phyloP scores from a whole-genome alignment of 1,140 invertebrate genomes.

The Lethocerus indicus region DNA sequence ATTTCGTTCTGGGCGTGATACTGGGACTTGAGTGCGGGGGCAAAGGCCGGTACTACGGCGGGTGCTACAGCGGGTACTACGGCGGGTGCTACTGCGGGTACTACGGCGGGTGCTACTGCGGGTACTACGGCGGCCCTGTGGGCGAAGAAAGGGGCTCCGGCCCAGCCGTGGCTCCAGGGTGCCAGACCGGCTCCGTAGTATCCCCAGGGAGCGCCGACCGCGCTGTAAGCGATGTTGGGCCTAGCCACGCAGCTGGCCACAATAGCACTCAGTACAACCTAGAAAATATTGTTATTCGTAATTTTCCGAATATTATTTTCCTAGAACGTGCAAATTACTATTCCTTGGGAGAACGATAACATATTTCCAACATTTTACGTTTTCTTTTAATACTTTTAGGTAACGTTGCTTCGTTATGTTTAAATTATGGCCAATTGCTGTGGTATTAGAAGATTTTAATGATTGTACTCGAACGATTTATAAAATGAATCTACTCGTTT shows the following conservation, averaged over 20 bases:
- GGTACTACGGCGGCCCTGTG: slow-evolving; percentile 1
- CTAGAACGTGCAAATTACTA: too few species aligned
- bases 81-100: slow-evolving; percentile 13
- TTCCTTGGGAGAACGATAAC: too few species aligned
- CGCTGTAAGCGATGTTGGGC: slow-evolving; percentile 13
- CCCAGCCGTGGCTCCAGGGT: slow-evolving; percentile 13
- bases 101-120: slow-evolving; percentile 10
- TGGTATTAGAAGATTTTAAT: too few species aligned
- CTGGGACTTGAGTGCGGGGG: slow-evolving; percentile 22
- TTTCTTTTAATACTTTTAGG: too few species aligned
- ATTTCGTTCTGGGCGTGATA: slow-evolving; percentile 38
- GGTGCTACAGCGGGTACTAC: slow-evolving; percentile 11
- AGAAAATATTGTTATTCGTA: too few species aligned
- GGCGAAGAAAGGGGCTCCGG: slow-evolving; percentile 7
- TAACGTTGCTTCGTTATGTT: too few species aligned
- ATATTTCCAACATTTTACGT: too few species aligned
- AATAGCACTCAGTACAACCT: slow-evolving; percentile 22
- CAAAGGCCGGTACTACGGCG: slow-evolving; percentile 18
- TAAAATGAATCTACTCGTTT: too few species aligned
- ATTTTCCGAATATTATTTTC: too few species aligned
- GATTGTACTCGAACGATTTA: too few species aligned
- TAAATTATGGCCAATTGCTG: too few species aligned
- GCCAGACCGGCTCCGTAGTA: slow-evolving; percentile 23
- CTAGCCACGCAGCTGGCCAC: slow-evolving; percentile 18
- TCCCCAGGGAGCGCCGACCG: slow-evolving; percentile 14